Percentiles rank a stretch among this genome's conserved stretches.
phyloP scores from a whole-genome alignment of 1,140 invertebrate genomes.

The Bombus fervidus region DNA sequence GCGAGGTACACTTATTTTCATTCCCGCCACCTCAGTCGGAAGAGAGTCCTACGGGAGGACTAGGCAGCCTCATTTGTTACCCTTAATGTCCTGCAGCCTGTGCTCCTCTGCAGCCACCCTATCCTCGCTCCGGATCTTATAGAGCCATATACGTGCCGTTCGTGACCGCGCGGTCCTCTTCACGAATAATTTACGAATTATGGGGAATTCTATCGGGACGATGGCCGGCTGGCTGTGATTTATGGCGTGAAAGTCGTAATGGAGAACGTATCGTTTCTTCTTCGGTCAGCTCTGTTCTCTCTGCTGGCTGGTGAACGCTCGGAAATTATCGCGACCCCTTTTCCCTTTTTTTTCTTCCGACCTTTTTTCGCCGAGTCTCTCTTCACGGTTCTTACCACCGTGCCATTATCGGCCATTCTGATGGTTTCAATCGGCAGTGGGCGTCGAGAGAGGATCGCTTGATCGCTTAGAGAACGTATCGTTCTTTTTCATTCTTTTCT shows the following conservation, averaged over 20 bases:
- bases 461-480: slow-evolving; percentile 13
- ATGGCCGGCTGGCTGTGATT: slow-evolving; percentile 59
- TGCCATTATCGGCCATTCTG: slow-evolving; percentile 39
- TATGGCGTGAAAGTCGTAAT: slow-evolving; percentile 65
- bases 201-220: slow-evolving; percentile 70
- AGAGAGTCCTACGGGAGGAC: slow-evolving; percentile 77
- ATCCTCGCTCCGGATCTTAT: slow-evolving; percentile 64
- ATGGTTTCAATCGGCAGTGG: slow-evolving; percentile 8
- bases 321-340: slow-evolving; percentile 43
- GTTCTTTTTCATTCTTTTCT: neutral
- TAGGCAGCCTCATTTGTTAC: slow-evolving; percentile 78
- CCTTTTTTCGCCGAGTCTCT: neutral
- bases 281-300: slow-evolving; percentile 31
- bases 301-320: neutral
- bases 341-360: neutral
- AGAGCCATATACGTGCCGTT: slow-evolving; percentile 21
- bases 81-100: slow-evolving; percentile 76
- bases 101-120: slow-evolving; percentile 44
- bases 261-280: slow-evolving; percentile 67
- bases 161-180: slow-evolving; percentile 29
- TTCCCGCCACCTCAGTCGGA: slow-evolving; percentile 75
- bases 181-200: slow-evolving; percentile 71
- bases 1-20: slow-evolving; percentile 78
- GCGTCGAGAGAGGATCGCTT: slow-evolving; percentile 20
- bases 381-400: slow-evolving; percentile 21